Evolutionary conservation across 2,113 vertebrate species (phyloP).

Genomic region (Capricornis sumatraensis): DNA sequence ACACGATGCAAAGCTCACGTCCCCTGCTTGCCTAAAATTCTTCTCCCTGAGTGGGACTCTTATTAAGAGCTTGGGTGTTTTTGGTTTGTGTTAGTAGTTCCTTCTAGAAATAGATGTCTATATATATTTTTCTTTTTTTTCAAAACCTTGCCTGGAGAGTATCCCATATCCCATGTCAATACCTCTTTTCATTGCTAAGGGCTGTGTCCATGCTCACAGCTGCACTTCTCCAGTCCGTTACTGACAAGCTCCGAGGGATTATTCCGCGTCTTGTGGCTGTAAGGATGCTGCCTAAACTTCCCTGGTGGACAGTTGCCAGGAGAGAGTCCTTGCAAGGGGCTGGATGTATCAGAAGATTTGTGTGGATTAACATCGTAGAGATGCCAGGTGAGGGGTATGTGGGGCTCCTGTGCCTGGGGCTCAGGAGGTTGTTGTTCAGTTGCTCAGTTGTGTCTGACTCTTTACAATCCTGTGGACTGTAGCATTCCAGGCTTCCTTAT

Average conservation of each 20-base stretch:
- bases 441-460: neutral
- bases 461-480: neutral
- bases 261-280: rapidly evolving
- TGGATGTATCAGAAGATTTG: neutral
- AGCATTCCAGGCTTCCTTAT: neutral
- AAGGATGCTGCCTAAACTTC: rapidly evolving
- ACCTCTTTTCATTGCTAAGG: neutral
- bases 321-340: rapidly evolving
- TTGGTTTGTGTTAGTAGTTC: neutral
- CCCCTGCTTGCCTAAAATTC: neutral
- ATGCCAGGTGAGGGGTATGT: rapidly evolving
- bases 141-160: neutral
- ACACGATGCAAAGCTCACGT: rapidly evolving
- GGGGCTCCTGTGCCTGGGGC: neutral
- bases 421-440: neutral
- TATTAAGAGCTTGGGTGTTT: neutral
- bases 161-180: rapidly evolving
- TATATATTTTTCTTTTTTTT: rapidly evolving
- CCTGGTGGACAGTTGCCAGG: rapidly evolving
- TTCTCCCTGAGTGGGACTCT: neutral
- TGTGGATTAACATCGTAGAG: rapidly evolving
- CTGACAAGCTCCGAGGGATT: rapidly evolving
- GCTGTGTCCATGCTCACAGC: rapidly evolving
- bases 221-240: rapidly evolving
- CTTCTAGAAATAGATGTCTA: neutral